Conservation (phyloP, 2,113 vertebrate genomes). For the Ageneiosus marmoratus region DNA sequence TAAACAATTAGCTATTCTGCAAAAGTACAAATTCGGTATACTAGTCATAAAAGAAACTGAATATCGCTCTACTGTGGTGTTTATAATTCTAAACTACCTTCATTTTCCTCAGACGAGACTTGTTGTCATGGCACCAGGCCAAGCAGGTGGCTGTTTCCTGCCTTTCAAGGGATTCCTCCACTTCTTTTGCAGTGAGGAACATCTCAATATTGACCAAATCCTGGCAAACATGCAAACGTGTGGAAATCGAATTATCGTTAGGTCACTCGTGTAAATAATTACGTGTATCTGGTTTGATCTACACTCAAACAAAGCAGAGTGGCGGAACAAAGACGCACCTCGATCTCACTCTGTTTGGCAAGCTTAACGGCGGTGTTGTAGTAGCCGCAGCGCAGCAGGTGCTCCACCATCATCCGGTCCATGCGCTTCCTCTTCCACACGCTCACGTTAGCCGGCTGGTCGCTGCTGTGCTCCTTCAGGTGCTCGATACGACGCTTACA, state of each 20-base stretch:
- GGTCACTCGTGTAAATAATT: not conserved
- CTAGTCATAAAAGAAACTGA: not conserved
- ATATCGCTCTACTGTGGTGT: not conserved
- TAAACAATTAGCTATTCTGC: not conserved
- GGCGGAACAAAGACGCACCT: constrained; percentile 74
- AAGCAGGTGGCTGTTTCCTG: constrained; percentile 96
- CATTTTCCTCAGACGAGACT: constrained; percentile 98
- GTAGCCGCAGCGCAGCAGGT: constrained; percentile 94
- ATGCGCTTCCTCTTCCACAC: constrained; percentile 98
- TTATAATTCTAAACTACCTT: constrained; percentile 75
- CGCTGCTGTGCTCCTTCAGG: constrained; percentile 95
- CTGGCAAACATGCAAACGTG: constrained; percentile 60
- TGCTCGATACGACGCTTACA: constrained; percentile 97
- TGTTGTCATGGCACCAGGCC: constrained; percentile 99
- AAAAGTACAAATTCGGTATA: not conserved
- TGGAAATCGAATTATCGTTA: not conserved
- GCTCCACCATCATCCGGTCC: constrained; percentile 99
- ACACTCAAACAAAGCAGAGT: not conserved
- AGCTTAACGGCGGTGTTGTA: constrained; percentile 97
- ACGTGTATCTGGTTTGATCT: not conserved
- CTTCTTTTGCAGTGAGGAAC: constrained; percentile 98
- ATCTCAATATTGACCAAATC: constrained; percentile 99
- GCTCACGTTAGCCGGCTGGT: constrained; percentile 88
- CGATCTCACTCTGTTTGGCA: constrained; percentile 93
- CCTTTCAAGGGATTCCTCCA: constrained; percentile 96